phyloP scores from a whole-genome alignment of 2,113 vertebrate genomes.

The Probosciger aterrimus region DNA sequence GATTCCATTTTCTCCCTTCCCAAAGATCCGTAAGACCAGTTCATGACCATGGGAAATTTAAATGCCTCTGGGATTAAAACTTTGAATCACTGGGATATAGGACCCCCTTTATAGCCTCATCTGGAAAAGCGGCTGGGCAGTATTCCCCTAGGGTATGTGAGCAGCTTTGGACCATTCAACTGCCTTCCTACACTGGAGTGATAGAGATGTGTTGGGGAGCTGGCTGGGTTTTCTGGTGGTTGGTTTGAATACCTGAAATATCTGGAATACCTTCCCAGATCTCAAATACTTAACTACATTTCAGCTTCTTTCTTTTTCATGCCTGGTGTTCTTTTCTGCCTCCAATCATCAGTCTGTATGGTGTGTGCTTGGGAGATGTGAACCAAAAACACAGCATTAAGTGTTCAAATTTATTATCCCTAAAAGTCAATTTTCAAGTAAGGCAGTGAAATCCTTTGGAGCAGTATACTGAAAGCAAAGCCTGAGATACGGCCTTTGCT shows the following conservation, averaged over 20 bases:
- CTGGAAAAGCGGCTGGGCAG: not conserved
- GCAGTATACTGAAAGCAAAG: not conserved
- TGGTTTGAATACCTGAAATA: not conserved
- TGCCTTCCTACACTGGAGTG: fast-evolving
- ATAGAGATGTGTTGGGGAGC: not conserved
- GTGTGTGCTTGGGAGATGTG: not conserved
- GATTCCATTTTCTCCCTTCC: not conserved
- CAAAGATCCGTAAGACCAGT: not conserved
- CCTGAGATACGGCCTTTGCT: not conserved
- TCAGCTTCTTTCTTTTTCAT: not conserved
- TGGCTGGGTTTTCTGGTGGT: not conserved
- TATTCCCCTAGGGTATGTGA: not conserved
- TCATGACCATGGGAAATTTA: not conserved
- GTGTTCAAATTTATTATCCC: not conserved
- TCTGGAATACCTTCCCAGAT: not conserved
- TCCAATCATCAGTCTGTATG: fast-evolving
- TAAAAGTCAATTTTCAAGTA: not conserved
- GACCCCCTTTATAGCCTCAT: not conserved
- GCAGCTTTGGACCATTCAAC: not conserved
- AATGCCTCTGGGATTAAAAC: not conserved
- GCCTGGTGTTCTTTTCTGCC: not conserved
- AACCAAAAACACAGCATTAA: not conserved
- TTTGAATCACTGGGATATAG: not conserved
- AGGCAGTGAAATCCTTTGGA: not conserved
- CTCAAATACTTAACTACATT: not conserved